Evolutionary conservation across 1,140 invertebrate genomes (phyloP), one percentile per base, ranked within the genome.

Genomic region (Bombus consobrinus): DNA sequence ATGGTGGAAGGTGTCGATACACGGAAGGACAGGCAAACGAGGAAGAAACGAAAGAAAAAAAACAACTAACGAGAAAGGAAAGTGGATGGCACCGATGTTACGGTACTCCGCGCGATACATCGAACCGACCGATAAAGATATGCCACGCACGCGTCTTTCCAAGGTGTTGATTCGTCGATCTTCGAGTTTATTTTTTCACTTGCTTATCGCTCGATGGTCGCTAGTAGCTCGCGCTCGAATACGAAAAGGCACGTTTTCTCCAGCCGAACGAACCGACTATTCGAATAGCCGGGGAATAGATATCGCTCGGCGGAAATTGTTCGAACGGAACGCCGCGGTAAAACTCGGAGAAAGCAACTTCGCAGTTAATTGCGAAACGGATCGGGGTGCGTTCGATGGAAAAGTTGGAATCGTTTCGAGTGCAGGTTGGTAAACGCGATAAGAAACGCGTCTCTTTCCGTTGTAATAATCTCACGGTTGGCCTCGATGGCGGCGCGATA

Each of bases 121-220:
- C 22, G 75, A 12, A 37, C 9, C 73, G 34, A 57, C 39, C 41
- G 82, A 88, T 88, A 85, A 88, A 79, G 5, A 74, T 15, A 18
- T 39, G 69, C 34, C 87, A 71, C 47, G 78, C 68, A 57, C 62
- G 41, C 86, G 64, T 47, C 12, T 74, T n/a, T 3, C 72, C 37
- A 13, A 87, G 22, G 32, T 43, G 81, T 83, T 39, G 74, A 62
- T 64, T 87, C 28, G 18, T 34, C 84, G 71, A 74, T 57, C 69
- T 66, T 9, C 43, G 18, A 18, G 39, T 81, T 28, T 12, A 75
- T 76, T 62, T 81, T 59, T 72, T 59, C 53, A n/a, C 3, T 47
- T 34, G 53, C 43, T 85, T 74, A 85, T 83, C 82, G 76, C 6
- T 8, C 59, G 34, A 22, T 25, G 39, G 25, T n/a, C 34, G 9